A percentile compares a stretch with the other conserved stretches of the same genome.
These are phyloP conservation scores for Bucco capensis DNA, from an alignment of 2,113 vertebrate species.

Conservation along the genomic window DNA sequence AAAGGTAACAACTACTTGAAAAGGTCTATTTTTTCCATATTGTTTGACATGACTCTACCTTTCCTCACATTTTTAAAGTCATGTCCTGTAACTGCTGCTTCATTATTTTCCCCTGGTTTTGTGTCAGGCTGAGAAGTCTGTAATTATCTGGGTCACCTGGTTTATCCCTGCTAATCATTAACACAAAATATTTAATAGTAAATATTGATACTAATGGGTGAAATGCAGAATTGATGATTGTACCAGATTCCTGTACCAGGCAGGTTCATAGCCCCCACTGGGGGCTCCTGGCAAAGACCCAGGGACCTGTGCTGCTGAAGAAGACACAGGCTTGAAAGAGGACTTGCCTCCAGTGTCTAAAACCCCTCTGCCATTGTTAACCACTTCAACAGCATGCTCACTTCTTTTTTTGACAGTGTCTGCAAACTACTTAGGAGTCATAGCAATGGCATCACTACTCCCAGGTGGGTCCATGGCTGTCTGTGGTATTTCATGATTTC, in stretches of 20 bases:
- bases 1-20: not conserved
- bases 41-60: not conserved
- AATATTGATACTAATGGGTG: not conserved
- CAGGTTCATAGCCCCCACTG: not conserved
- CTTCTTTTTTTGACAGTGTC: not conserved
- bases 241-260: not conserved
- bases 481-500: not conserved
- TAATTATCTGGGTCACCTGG: not conserved
- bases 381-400: not conserved
- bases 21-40: not conserved
- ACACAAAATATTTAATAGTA: not conserved
- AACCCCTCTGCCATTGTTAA: not conserved
- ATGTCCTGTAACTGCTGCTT: not conserved
- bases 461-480: not conserved
- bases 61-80: not conserved
- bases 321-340: not conserved
- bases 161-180: not conserved
- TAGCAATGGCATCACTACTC: not conserved
- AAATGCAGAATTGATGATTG: not conserved
- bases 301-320: not conserved
- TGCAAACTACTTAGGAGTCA: conserved; percentile 4
- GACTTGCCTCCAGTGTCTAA: not conserved
- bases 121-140: not conserved
- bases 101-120: not conserved
- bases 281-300: not conserved